A percentile compares a stretch with the other conserved stretches of the same genome.
Conservation (phyloP, 2,797 vertebrate genomes). For the Sandelia bainsii region DNA sequence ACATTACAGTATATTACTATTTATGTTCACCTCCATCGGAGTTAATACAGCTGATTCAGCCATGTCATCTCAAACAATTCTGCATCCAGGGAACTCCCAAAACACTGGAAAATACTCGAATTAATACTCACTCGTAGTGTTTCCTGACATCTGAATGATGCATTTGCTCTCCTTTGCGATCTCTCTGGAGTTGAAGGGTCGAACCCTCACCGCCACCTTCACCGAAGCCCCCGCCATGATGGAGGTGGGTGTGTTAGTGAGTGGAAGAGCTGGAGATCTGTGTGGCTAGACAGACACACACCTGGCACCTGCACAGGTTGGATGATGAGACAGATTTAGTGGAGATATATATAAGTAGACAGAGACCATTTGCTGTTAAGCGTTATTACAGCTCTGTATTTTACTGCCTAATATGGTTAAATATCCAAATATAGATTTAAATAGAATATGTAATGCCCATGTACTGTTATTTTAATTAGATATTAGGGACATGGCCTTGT, state of each 20-base stretch:
- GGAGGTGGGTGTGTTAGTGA: conserved; percentile 41
- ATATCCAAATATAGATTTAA: neutral
- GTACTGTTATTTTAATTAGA: neutral
- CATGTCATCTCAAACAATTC: neutral
- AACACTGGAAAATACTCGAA: neutral
- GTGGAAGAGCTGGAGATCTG: conserved; percentile 60
- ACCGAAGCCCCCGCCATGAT: conserved; percentile 94
- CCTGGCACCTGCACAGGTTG: conserved; percentile 71
- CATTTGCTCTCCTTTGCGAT: conserved; percentile 96
- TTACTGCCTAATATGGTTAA: neutral
- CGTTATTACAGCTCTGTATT: neutral
- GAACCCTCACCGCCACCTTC: conserved; percentile 97
- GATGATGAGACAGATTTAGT: conserved; percentile 11
- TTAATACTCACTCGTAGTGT: conserved; percentile 94
- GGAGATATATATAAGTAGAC: neutral
- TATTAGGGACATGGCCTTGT: neutral
- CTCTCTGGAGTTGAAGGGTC: conserved; percentile 98
- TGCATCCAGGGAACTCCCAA: neutral
- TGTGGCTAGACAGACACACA: conserved; percentile 59
- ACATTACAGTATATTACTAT: too few species aligned
- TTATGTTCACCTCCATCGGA: too few species aligned
- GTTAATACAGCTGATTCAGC: too few species aligned
- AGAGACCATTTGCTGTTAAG: neutral
- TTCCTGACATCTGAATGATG: conserved; percentile 98
- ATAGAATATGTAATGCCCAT: neutral